These are phyloP conservation scores for Seriola rivoliana DNA, from an alignment of 2,113 vertebrate species.

Conservation along the genomic window DNA sequence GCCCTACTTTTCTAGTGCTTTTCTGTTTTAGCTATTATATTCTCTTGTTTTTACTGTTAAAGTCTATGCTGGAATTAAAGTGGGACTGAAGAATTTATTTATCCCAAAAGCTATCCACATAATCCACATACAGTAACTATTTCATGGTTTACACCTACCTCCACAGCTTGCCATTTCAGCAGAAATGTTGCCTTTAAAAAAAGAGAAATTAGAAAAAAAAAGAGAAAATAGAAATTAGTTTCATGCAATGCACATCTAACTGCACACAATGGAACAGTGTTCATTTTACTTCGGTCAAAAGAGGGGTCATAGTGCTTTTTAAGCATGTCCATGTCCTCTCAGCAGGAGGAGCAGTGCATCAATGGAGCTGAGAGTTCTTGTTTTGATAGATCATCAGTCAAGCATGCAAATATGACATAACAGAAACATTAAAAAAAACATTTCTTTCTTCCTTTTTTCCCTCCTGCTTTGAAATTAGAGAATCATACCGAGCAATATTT, in stretches of 20 bases:
- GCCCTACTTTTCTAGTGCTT: conserved; percentile 10
- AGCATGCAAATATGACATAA: conserved; percentile 1
- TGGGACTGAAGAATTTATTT: background rate
- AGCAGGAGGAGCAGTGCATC: background rate
- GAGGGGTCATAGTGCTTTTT: background rate
- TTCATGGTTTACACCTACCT: conserved; percentile 67
- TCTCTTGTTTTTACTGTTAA: background rate
- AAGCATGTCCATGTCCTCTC: background rate
- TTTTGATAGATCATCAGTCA: conserved; percentile 36
- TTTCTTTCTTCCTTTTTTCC: background rate
- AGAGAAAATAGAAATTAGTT: background rate
- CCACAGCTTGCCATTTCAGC: conserved; percentile 77
- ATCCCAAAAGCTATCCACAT: no score
- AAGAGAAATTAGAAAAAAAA: background rate
- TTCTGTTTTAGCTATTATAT: background rate
- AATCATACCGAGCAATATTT: background rate
- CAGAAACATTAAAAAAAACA: background rate
- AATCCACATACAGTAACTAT: no score
- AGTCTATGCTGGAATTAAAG: background rate
- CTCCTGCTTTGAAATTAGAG: background rate
- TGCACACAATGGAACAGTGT: background rate
- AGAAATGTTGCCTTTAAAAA: conserved; percentile 41
- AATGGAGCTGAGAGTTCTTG: background rate
- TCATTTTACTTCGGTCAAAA: background rate
- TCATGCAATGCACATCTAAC: background rate